These are phyloP conservation scores for Gerris lacustris DNA, from an alignment of 2,888 invertebrate species.

Conservation along the genomic window DNA sequence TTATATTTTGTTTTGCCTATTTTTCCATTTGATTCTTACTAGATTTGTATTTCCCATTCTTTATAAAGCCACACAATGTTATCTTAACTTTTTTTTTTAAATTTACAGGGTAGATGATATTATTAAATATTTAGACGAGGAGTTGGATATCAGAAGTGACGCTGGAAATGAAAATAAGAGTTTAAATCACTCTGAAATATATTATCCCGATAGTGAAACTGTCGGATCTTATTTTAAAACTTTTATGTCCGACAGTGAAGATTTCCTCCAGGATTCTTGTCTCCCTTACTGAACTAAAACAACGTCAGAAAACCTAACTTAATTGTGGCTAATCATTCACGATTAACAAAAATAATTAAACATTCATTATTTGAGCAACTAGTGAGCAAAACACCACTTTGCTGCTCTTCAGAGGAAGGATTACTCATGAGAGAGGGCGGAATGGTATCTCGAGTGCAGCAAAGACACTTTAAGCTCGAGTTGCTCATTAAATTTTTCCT, in stretches of 20 bases:
- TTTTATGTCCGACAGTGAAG: constrained; percentile 10
- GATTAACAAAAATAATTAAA: no score
- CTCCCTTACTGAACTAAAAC: not conserved
- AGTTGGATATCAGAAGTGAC: constrained; percentile 39
- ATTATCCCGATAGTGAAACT: not conserved
- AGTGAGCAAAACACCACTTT: no score
- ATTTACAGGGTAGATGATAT: constrained; percentile 42
- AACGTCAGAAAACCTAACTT: not conserved
- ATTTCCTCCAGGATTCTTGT: constrained; percentile 14
- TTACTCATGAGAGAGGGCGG: no score
- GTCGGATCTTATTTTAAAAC: not conserved
- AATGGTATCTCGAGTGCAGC: no score
- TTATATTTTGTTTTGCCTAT: constrained; percentile 31
- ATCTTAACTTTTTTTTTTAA: not conserved
- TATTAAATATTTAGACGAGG: constrained; percentile 52
- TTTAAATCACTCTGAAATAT: constrained; percentile 32
- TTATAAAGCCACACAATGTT: not conserved
- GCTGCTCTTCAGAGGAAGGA: no score
- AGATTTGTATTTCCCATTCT: not conserved
- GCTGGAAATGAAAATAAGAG: constrained; percentile 21
- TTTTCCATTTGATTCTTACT: constrained; percentile 35
- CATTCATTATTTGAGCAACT: no score
- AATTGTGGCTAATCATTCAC: no score
- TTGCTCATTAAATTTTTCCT: no score
- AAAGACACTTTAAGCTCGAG: no score